Evolutionary conservation across 2,113 vertebrate genomes (phyloP).

Genomic region (Grammomys surdaster): DNA sequence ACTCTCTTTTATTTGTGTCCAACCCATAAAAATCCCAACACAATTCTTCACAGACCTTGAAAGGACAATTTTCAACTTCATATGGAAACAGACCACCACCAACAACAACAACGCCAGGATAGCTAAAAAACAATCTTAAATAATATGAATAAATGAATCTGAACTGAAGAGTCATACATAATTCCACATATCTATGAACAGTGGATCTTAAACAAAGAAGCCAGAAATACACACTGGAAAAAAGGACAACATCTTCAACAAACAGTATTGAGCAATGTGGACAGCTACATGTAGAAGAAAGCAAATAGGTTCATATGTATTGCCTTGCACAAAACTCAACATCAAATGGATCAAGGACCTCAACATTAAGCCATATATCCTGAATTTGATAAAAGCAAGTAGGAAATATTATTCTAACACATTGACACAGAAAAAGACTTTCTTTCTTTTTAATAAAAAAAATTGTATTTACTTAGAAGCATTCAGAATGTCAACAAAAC

Average conservation of each 20-base stretch:
- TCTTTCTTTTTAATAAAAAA: background rate
- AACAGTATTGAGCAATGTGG: background rate
- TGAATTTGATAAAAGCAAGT: background rate
- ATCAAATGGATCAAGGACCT: background rate
- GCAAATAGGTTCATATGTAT: background rate
- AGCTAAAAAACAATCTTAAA: background rate
- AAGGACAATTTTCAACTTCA: too few relatives aligned
- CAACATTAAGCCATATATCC: background rate
- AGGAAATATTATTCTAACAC: background rate
- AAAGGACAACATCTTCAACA: background rate
- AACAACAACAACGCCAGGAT: background rate
- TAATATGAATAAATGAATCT: background rate
- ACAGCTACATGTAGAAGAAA: background rate
- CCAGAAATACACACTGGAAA: background rate
- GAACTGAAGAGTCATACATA: background rate
- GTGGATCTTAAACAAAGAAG: background rate
- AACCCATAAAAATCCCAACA: too few relatives aligned
- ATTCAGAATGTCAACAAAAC: constrained; percentile 98
- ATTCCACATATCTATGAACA: background rate
- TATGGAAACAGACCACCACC: too few relatives aligned
- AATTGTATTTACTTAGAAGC: constrained; percentile 94
- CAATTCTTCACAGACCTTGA: too few relatives aligned
- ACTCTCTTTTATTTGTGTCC: too few relatives aligned
- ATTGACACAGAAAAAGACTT: background rate
- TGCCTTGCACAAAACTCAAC: background rate